A percentile compares a stretch with the other conserved stretches of the same genome.
phyloP scores from a whole-genome alignment of 2,797 vertebrate species.

The Lepilemur septentrionalis region DNA sequence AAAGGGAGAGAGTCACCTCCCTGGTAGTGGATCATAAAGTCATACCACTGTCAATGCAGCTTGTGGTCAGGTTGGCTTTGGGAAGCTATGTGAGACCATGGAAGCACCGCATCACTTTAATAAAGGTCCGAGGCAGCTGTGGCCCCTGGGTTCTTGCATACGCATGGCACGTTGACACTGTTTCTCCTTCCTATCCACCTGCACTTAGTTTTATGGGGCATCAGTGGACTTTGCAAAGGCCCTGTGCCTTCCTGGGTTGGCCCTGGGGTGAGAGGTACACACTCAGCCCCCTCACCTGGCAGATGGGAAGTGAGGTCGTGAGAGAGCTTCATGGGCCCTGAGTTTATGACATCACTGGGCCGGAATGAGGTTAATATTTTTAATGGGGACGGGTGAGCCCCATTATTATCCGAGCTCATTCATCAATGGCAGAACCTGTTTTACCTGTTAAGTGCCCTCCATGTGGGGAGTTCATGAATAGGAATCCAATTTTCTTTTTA shows the following conservation, averaged over 20 bases:
- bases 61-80: neutral
- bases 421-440: conserved; percentile 66
- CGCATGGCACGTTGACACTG: neutral
- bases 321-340: conserved; percentile 18
- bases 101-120: neutral
- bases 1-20: neutral
- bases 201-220: neutral
- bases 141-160: neutral
- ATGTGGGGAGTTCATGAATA: conserved; percentile 53
- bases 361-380: conserved; percentile 55
- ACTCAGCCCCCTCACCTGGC: neutral
- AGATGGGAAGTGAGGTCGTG: neutral
- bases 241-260: neutral
- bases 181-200: neutral
- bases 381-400: conserved; percentile 59
- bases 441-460: conserved; percentile 59
- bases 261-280: neutral
- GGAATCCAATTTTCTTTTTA: conserved; percentile 52
- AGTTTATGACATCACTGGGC: conserved; percentile 50
- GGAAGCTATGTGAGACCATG: neutral
- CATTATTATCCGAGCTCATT: conserved; percentile 59
- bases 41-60: neutral
- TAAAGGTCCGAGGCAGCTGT: neutral
- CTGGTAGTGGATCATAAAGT: neutral
- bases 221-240: neutral